Evolutionary conservation across 1,140 invertebrate genomes (phyloP).

Genomic region (Pectinophora gossypiella): DNA sequence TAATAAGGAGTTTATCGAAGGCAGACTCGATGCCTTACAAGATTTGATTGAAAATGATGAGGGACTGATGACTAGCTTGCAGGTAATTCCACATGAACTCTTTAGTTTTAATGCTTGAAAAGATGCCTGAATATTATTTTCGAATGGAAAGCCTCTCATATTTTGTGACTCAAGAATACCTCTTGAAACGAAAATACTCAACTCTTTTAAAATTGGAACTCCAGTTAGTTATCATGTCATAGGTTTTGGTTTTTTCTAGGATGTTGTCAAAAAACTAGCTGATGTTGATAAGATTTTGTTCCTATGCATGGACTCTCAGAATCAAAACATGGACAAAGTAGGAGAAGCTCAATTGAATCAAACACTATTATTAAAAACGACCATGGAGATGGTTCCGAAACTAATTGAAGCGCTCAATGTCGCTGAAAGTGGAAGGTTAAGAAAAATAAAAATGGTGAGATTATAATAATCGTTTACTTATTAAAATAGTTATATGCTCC

Average conservation of each 20-base stretch:
- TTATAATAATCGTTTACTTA: neutral
- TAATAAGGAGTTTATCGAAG: constrained; percentile 79
- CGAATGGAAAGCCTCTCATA: no score
- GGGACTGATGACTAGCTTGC: constrained; percentile 75
- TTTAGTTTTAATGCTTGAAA: no score
- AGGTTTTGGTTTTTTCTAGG: constrained; percentile 47
- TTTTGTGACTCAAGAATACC: no score
- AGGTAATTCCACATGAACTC: constrained; percentile 49
- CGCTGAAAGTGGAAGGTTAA: constrained; percentile 78
- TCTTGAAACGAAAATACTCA: no score
- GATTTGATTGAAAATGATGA: constrained; percentile 83
- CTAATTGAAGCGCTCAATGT: constrained; percentile 78
- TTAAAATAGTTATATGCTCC: no score
- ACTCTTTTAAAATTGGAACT: no score
- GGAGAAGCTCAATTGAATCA: constrained; percentile 88
- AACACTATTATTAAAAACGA: constrained; percentile 86
- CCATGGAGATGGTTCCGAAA: constrained; percentile 82
- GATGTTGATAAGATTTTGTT: constrained; percentile 75
- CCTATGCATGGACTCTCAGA: constrained; percentile 73
- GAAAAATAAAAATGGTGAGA: constrained; percentile 77
- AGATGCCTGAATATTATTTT: no score
- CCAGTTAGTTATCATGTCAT: no score
- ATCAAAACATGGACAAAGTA: constrained; percentile 74
- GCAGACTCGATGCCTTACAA: constrained; percentile 82
- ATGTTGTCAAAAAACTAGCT: constrained; percentile 63